phyloP scores from a whole-genome alignment of 1,140 invertebrate genomes.

The Tetraneura akinire region DNA sequence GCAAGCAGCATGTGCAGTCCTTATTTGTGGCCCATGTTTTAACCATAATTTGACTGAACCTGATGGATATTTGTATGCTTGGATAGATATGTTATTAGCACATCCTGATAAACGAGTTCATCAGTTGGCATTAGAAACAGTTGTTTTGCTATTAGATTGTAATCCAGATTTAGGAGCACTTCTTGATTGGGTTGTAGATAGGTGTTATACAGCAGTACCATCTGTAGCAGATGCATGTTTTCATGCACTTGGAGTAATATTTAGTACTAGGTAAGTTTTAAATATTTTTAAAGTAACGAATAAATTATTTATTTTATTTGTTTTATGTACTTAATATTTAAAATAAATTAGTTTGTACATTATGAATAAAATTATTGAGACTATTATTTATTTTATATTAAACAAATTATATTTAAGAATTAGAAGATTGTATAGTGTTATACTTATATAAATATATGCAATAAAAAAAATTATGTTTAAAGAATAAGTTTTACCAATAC shows the following conservation, averaged over 20 bases:
- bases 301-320: too few species aligned
- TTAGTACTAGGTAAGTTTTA: constrained; percentile 80
- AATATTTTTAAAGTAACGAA: not conserved
- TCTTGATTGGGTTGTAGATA: constrained; percentile 95
- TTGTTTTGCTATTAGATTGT: constrained; percentile 90
- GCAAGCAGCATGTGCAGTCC: constrained; percentile 89
- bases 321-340: too few species aligned
- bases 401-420: too few species aligned
- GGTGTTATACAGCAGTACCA: constrained; percentile 89
- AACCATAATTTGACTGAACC: constrained; percentile 83
- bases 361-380: too few species aligned
- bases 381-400: too few species aligned
- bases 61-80: constrained; percentile 84
- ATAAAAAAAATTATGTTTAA: too few species aligned
- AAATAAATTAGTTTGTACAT: too few species aligned
- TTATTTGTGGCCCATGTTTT: constrained; percentile 94
- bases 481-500: too few species aligned
- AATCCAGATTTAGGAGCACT: constrained; percentile 92
- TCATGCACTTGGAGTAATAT: constrained; percentile 90
- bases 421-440: too few species aligned
- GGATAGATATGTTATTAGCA: constrained; percentile 87
- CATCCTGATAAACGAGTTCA: constrained; percentile 91
- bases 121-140: constrained; percentile 86
- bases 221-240: constrained; percentile 95
- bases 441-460: too few species aligned